phyloP scores from a whole-genome alignment of 2,113 vertebrate genomes.

The Macquaria ambigua region DNA sequence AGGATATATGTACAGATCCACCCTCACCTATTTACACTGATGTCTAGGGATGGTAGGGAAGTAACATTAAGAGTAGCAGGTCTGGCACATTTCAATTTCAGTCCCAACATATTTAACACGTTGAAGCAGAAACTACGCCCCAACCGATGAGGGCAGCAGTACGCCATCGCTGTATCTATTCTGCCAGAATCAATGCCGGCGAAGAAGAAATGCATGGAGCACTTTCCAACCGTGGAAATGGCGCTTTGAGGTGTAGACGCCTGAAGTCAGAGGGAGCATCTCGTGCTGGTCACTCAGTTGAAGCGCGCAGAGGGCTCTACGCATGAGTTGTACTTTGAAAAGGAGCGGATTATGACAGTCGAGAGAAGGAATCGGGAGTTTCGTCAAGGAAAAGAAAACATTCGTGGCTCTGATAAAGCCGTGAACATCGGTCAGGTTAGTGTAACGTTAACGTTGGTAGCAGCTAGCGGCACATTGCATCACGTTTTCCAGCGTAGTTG shows the following conservation, averaged over 20 bases:
- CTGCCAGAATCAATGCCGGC: not conserved
- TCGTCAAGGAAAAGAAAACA: constrained; percentile 41
- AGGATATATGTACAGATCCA: not conserved
- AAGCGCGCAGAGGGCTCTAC: not conserved
- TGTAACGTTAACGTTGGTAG: constrained; percentile 40
- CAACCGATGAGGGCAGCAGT: constrained; percentile 41
- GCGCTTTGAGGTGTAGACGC: constrained; percentile 55
- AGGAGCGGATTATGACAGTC: constrained; percentile 69
- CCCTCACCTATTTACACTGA: not conserved
- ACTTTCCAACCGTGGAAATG: constrained; percentile 62
- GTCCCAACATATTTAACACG: no score
- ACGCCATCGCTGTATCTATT: rapidly evolving
- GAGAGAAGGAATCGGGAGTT: constrained; percentile 22
- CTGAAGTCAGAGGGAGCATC: constrained; percentile 38
- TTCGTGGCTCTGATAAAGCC: constrained; percentile 60
- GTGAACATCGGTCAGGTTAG: constrained; percentile 64
- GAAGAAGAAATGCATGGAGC: constrained; percentile 54
- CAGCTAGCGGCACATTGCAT: constrained; percentile 67
- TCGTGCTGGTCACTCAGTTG: not conserved
- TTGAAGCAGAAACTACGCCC: not conserved
- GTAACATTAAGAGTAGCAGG: not conserved
- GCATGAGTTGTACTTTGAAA: constrained; percentile 1
- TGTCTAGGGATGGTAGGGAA: not conserved
- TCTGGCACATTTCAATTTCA: not conserved
- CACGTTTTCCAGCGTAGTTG: constrained; percentile 61